Evolutionary conservation across 2,797 vertebrate genomes (phyloP).

Genomic region (Hippoglossus hippoglossus): DNA sequence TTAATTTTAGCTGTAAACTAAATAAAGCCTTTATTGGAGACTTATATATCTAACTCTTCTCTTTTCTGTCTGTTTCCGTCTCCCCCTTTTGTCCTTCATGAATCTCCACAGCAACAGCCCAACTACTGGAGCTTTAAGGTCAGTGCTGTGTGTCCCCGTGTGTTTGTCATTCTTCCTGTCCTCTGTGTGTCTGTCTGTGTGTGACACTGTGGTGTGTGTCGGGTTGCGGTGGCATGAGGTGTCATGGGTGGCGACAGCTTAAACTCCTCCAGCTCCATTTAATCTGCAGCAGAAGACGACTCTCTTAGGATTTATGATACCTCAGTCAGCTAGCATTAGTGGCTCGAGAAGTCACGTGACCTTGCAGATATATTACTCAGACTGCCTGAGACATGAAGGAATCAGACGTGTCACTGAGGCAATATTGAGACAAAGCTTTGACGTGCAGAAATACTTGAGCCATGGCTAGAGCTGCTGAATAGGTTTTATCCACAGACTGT

Average conservation of each 20-base stretch:
- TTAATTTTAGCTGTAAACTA: neutral
- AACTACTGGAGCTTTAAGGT: slow-evolving; percentile 99
- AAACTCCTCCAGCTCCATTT: slow-evolving; percentile 68
- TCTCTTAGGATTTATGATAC: slow-evolving; percentile 67
- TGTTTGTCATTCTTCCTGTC: slow-evolving; percentile 44
- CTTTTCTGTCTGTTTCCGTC: slow-evolving; percentile 44
- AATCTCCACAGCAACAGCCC: slow-evolving; percentile 89
- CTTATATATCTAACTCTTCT: slow-evolving; percentile 55
- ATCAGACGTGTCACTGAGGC: slow-evolving; percentile 50
- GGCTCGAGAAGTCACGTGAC: slow-evolving; percentile 64
- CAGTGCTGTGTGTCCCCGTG: slow-evolving; percentile 83
- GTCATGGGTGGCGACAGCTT: slow-evolving; percentile 56
- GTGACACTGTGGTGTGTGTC: slow-evolving; percentile 7
- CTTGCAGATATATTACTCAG: slow-evolving; percentile 53
- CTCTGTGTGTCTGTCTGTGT: slow-evolving; percentile 4
- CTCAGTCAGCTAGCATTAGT: slow-evolving; percentile 58
- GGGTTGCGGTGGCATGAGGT: slow-evolving; percentile 28
- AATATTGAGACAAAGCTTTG: slow-evolving; percentile 56
- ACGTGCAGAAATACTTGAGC: slow-evolving; percentile 42
- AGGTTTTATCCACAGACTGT: slow-evolving; percentile 43
- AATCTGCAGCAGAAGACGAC: slow-evolving; percentile 60
- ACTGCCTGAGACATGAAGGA: slow-evolving; percentile 61
- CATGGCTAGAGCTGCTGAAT: slow-evolving; percentile 26
- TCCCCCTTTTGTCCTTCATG: slow-evolving; percentile 53
- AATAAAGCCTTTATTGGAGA: slow-evolving; percentile 5